Base-by-base conservation (phyloP, 1,140 invertebrate genomes). In the Oscheius sp. region DNA sequence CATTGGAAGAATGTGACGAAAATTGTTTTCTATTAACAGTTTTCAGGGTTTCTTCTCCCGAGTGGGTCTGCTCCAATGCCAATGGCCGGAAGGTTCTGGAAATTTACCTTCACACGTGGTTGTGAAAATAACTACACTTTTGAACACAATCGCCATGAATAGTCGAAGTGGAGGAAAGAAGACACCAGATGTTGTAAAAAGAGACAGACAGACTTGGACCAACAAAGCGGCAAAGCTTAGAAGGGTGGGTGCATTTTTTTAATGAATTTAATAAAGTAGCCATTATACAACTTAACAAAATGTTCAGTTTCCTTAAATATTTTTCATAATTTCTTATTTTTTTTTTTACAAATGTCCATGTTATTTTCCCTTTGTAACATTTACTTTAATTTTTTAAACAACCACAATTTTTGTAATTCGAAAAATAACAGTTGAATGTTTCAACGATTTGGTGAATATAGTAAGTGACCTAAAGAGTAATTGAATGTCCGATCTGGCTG, bases 21-120 rank as follows among this genome's bases (percentile, higher is more conserved):
- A 10, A 10, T 42, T n/a, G 38, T 42, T n/a, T n/a, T n/a, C 38
- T 10, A 10, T 42, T 42, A 42, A 10, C 38, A 10, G n/a, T 59
- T 23, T 10, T 20, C 55, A 59, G 61, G 61, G 61, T 10, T 63
- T 63, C 61, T 42, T 63, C 61, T 63, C 61, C 23, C 61, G 61
- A 32, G 61, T 63, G 10, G 61, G 61, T 10, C 32, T 63, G 15
- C 1, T 63, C 7, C 32, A 63, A n/a, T 63, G 61, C 61, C 10
- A 38, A 10, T 63, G 61, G 61, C 61, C 61, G 28, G 61, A 63
- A 34, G 61, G 61, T 10, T n/a, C 32, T n/a, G n/a, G n/a, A 36
- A 34, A 63, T 36, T 32, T 63, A 10, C 61, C 61, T 32, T 32
- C 10, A 7, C 49, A 55, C 23, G 49, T 55, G 7, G 49, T 55